These are phyloP conservation scores for Cherax quadricarinatus DNA, from an alignment of 1,140 invertebrate genomes.

Conservation along the genomic window DNA sequence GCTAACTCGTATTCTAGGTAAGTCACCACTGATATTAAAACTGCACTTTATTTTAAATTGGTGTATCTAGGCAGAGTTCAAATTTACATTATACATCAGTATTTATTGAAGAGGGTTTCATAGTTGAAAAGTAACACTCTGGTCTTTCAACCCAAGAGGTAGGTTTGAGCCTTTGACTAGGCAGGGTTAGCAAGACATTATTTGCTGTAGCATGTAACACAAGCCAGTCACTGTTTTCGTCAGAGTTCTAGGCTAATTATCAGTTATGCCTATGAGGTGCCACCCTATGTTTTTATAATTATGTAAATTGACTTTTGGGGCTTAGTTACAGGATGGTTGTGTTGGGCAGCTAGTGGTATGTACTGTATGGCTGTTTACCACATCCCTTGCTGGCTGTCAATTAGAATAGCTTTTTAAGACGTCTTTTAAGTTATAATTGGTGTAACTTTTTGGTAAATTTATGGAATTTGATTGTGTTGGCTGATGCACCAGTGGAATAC, in stretches of 20 bases:
- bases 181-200: neutral
- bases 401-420: constrained; percentile 31
- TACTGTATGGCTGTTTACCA: neutral
- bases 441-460: constrained; percentile 52
- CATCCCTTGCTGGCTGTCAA: constrained; percentile 24
- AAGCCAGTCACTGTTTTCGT: neutral
- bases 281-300: neutral
- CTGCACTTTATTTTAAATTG: neutral
- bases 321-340: neutral
- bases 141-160: neutral
- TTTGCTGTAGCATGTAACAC: neutral
- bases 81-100: neutral
- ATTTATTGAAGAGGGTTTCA: neutral
- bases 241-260: neutral
- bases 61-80: neutral
- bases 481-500: constrained; percentile 10
- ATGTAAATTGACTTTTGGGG: neutral
- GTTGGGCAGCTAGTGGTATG: neutral
- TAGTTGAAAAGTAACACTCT: neutral
- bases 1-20: too few relatives aligned
- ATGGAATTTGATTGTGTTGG: constrained; percentile 41
- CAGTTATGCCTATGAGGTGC: neutral
- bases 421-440: constrained; percentile 47
- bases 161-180: neutral
- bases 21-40: neutral